Evolutionary conservation across 2,113 vertebrate species (phyloP), one percentile per base, ranked within the genome.

Genomic region (Ciconia stormi): DNA sequence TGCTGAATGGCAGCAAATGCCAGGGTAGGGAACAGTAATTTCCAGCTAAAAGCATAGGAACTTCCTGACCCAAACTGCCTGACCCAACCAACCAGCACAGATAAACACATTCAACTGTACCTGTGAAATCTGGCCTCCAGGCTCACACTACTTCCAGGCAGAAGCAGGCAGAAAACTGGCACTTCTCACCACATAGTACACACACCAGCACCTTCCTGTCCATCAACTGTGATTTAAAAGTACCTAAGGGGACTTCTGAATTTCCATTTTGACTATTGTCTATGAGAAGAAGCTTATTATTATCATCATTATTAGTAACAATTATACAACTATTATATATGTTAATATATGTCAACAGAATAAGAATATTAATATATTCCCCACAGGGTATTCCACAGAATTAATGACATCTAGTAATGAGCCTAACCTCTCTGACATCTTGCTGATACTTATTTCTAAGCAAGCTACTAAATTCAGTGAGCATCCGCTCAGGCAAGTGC

Each of bases 301-400:
- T 69, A 90, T 62, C 69, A 52, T 61, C 82, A 94, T 95, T 95
- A 96, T 76, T 86, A 93, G 90, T 73, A 95, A 96, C 92, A 95
- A 96, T 96, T 96, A 97, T 58, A 96, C 90, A 95, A 96, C 93
- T 93, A 96, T 96, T 96, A 96, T 93, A 53, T 96, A 96, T 94
- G 93, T 93, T 97, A 96, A 97, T 96, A 91, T 87, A 95, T 93
- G 90, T 94, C 92, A 97, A 96, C 93, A 97, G 85, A 96, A 47
- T 59, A 95, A 84, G 94, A 95, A 96, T 85, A 92, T 79, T 93
- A 95, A 95, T 87, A 87, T 79, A 82, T 72, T 96, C 89, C 93
- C 93, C 90, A 94, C 93, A 94, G 91, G 58, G 76, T 87, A 96
- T 80, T 96, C 89, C 87, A 90, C 55, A 86, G 91, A 95, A 96